Evolutionary conservation across 2,113 vertebrate species (phyloP).

Genomic region (Ciconia stormi): DNA sequence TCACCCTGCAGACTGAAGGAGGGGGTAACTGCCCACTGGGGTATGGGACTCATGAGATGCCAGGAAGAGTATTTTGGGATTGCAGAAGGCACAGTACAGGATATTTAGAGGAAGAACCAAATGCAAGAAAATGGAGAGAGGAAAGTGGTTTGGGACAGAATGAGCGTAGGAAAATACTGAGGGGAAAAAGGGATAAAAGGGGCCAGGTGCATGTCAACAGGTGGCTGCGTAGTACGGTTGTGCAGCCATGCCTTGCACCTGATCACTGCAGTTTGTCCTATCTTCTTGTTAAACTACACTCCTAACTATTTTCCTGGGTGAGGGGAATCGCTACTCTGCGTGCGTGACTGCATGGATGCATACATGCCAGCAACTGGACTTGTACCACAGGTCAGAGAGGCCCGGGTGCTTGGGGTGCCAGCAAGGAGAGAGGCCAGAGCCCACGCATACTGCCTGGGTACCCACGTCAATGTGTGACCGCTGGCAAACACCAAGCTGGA

Average conservation of each 20-base stretch:
- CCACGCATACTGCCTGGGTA: neutral
- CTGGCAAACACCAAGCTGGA: neutral
- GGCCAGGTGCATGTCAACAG: neutral
- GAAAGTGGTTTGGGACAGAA: neutral
- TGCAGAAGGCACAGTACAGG: neutral
- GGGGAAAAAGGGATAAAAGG: neutral
- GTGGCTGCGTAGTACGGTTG: neutral
- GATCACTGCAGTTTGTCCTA: neutral
- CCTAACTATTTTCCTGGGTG: neutral
- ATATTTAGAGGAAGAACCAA: neutral
- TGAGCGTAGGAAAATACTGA: neutral
- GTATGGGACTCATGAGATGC: neutral
- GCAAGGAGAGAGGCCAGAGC: neutral
- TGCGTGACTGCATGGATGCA: accelerated
- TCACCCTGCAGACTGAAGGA: neutral
- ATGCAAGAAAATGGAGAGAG: neutral
- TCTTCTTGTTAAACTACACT: neutral
- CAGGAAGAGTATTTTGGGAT: neutral
- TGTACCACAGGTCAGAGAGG: accelerated
- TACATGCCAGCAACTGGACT: neutral
- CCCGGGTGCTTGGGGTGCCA: neutral
- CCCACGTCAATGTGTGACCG: accelerated
- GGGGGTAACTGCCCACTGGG: neutral
- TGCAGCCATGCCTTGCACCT: neutral
- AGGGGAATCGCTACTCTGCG: neutral